Evolutionary conservation across 2,113 vertebrate species (phyloP).

Genomic region (Fulica atra): DNA sequence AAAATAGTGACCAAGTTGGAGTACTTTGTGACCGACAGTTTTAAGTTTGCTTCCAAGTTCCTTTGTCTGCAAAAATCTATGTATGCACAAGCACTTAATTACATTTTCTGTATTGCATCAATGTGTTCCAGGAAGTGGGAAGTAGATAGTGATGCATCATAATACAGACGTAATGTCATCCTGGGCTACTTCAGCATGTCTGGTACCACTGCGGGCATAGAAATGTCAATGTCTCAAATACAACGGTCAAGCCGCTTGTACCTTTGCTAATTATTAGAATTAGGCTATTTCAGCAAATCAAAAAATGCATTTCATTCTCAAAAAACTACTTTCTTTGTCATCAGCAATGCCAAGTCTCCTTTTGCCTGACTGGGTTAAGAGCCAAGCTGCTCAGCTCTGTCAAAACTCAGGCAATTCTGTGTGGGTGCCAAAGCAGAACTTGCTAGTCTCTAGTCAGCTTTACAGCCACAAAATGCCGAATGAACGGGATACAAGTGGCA

Average conservation of each 20-base stretch:
- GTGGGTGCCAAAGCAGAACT: constrained; percentile 57
- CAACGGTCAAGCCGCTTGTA: not conserved
- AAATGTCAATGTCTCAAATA: not conserved
- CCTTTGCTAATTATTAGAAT: not conserved
- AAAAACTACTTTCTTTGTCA: constrained; percentile 36
- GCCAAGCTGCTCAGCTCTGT: constrained; percentile 62
- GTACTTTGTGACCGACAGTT: not conserved
- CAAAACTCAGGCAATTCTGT: constrained; percentile 52
- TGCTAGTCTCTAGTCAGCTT: constrained; percentile 61
- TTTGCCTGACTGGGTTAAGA: constrained; percentile 56
- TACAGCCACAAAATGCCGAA: constrained; percentile 55
- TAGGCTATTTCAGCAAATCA: not conserved
- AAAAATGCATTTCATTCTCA: not conserved
- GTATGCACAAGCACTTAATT: not conserved
- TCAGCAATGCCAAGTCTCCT: constrained; percentile 41
- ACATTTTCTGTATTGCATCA: not conserved
- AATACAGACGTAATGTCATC: not conserved
- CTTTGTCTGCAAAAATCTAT: not conserved
- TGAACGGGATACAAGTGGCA: constrained; percentile 55
- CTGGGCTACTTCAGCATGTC: not conserved
- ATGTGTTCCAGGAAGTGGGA: not conserved
- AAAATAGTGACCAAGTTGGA: not conserved
- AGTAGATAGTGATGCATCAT: not conserved
- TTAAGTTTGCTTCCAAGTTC: not conserved
- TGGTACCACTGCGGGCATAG: not conserved